Percentiles rank a stretch among this genome's conserved stretches.
These are phyloP conservation scores for Andrena praecox DNA, from an alignment of 2,888 invertebrate genomes.

Conservation along the genomic window DNA sequence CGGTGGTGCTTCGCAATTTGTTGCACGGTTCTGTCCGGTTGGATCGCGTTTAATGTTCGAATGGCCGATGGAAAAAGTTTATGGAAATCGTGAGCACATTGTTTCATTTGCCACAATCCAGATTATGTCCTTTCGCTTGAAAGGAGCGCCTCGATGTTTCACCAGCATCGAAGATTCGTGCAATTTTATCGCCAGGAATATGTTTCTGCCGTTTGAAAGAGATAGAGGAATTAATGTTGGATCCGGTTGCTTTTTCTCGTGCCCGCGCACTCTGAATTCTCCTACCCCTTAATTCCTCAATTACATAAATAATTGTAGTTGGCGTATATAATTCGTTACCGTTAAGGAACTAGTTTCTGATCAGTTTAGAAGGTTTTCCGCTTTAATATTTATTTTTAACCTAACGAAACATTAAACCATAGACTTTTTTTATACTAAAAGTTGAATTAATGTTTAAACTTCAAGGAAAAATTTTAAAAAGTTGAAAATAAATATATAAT, in stretches of 20 bases:
- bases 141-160: neutral
- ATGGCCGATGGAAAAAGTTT: slow-evolving; percentile 15
- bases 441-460: too few species aligned
- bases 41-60: slow-evolving; percentile 29
- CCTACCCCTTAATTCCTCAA: neutral
- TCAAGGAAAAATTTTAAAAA: too few species aligned
- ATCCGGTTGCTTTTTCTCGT: neutral
- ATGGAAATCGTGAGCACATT: neutral
- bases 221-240: neutral
- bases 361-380: too few species aligned
- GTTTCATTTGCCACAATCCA: slow-evolving; percentile 1
- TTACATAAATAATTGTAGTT: neutral
- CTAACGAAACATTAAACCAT: too few species aligned
- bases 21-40: slow-evolving; percentile 16
- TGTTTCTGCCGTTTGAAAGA: neutral
- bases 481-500: too few species aligned
- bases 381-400: too few species aligned
- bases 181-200: neutral
- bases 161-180: neutral
- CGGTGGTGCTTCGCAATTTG: slow-evolving; percentile 31
- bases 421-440: too few species aligned
- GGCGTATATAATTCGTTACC: too few species aligned
- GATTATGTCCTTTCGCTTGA: slow-evolving; percentile 2
- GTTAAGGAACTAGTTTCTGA: too few species aligned
- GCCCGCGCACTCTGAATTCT: neutral